Evolutionary conservation across 2,113 vertebrate genomes (phyloP).

Genomic region (Kobus ellipsiprymnus): DNA sequence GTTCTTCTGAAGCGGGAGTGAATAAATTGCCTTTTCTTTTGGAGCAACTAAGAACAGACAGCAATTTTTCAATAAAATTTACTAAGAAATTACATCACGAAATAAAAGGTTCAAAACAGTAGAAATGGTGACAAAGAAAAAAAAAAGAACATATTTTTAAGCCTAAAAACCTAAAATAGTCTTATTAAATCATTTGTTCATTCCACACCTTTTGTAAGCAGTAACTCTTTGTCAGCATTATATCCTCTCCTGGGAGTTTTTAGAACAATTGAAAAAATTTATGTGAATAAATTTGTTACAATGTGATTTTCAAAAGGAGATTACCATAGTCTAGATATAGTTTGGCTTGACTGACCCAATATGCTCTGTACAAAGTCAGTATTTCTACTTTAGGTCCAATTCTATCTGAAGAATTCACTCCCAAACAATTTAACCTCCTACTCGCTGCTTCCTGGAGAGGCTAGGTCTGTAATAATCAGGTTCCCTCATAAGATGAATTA

Average conservation of each 20-base stretch:
- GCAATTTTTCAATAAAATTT: not conserved
- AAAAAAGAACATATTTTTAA: not conserved
- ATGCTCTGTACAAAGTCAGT: not conserved
- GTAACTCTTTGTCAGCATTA: not conserved
- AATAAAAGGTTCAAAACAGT: not conserved
- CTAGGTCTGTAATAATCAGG: not conserved
- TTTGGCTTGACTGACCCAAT: not conserved
- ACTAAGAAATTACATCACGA: not conserved
- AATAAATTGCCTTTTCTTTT: not conserved
- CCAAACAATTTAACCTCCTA: not conserved
- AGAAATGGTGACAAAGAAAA: not conserved
- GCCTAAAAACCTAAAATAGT: not conserved
- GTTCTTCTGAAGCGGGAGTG: not conserved
- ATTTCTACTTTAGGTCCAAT: not conserved
- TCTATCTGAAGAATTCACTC: not conserved
- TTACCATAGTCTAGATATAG: not conserved
- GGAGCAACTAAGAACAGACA: not conserved
- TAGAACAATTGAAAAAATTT: not conserved
- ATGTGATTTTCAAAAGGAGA: not conserved
- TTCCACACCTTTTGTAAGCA: not conserved
- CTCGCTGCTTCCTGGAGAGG: not conserved
- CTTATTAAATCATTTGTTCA: not conserved
- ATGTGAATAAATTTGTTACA: not conserved
- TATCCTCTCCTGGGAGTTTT: not conserved
- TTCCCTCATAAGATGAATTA: not conserved